Evolutionary conservation across 1,140 invertebrate genomes (phyloP).

Genomic region (Pseudomyrmex cubaensis): DNA sequence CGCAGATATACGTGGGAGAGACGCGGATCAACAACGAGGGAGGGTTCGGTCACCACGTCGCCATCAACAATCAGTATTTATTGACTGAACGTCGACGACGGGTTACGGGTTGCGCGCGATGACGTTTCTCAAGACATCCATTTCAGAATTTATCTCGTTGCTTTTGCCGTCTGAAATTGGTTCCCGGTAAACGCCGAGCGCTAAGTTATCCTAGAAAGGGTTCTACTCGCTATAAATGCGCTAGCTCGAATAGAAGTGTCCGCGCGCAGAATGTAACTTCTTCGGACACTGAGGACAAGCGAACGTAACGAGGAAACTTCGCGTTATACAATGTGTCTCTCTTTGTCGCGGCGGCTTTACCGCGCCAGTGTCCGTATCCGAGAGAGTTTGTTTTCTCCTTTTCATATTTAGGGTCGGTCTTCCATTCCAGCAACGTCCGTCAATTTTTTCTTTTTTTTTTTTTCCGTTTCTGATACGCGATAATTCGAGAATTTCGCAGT

Average conservation of each 20-base stretch:
- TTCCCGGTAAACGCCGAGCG: conserved; percentile 49
- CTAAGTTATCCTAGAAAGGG: conserved; percentile 39
- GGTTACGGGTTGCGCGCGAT: neutral
- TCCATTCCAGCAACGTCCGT: neutral
- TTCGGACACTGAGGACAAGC: conserved; percentile 23
- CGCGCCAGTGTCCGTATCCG: neutral
- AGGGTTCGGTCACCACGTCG: conserved; percentile 30
- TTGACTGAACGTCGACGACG: conserved; percentile 36
- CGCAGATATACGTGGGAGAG: conserved; percentile 40
- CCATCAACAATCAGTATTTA: conserved; percentile 63
- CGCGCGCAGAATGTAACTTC: conserved; percentile 45
- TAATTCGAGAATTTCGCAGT: conserved; percentile 22
- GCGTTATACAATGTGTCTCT: conserved; percentile 31
- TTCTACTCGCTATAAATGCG: neutral
- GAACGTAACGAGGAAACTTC: conserved; percentile 46
- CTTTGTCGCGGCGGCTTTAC: conserved; percentile 8
- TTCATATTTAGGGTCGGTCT: conserved; percentile 37
- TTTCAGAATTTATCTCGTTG: conserved; percentile 62
- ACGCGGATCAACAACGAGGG: conserved; percentile 38
- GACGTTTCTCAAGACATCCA: conserved; percentile 59
- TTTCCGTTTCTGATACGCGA: neutral
- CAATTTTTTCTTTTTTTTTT: neutral
- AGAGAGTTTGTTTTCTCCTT: neutral
- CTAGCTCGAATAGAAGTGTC: conserved; percentile 24
- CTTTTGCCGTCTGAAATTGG: conserved; percentile 50